Conservation (phyloP, 2,888 invertebrate genomes). For the Cryptocephalus moraei region DNA sequence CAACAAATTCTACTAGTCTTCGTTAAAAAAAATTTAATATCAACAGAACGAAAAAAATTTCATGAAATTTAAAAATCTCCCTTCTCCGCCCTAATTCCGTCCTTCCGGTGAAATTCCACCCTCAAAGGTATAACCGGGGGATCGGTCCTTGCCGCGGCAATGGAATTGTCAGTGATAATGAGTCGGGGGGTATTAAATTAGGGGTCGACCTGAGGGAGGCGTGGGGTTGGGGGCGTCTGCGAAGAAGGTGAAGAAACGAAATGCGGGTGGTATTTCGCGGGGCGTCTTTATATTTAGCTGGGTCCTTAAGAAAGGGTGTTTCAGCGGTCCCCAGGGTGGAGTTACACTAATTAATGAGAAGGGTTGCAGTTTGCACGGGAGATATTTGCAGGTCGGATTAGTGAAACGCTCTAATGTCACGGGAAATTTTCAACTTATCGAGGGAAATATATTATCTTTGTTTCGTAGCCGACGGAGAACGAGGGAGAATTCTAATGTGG, state of each 20-base stretch:
- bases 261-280: slow-evolving; percentile 13
- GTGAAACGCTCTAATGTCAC: not conserved
- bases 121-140: no score
- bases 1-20: no score
- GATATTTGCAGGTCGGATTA: slow-evolving; percentile 30
- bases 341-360: slow-evolving; percentile 41
- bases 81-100: no score
- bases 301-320: slow-evolving; percentile 30
- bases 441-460: no score
- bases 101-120: no score
- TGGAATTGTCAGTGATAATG: slow-evolving; percentile 7
- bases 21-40: no score
- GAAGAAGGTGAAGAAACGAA: slow-evolving; percentile 13
- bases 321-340: slow-evolving; percentile 36
- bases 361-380: slow-evolving; percentile 36
- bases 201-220: slow-evolving; percentile 1
- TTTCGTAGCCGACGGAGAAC: no score
- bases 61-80: no score
- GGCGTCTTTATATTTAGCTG: slow-evolving; percentile 30
- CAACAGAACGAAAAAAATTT: no score
- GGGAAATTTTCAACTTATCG: no score
- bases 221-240: not conserved
- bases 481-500: no score
- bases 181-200: slow-evolving; percentile 9
- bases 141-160: not conserved